A percentile compares a stretch with the other conserved stretches of the same genome.
Evolutionary conservation across 2,113 vertebrate species (phyloP).

Genomic region (Rousettus leschenaultii): DNA sequence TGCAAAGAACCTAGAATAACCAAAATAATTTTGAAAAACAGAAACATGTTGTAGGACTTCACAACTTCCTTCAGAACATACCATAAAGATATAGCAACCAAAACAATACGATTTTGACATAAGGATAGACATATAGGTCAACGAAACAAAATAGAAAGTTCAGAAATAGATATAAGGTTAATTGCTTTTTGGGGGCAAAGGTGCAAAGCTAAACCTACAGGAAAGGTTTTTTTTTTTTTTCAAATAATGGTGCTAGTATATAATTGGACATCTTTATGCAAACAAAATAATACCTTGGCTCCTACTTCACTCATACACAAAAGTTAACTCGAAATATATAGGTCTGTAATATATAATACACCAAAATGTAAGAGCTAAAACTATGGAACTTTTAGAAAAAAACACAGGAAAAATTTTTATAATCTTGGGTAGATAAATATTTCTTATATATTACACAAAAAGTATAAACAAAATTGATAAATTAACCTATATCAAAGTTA

Average conservation of each 20-base stretch:
- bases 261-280: background rate
- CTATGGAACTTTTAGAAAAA: background rate
- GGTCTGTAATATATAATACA: background rate
- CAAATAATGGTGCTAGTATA: background rate
- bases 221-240: background rate
- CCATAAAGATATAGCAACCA: background rate
- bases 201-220: background rate
- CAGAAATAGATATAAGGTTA: background rate
- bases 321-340: background rate
- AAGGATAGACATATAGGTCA: background rate
- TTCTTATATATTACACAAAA: background rate
- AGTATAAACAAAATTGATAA: background rate
- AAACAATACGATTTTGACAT: background rate
- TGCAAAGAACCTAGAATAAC: background rate
- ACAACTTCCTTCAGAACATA: background rate
- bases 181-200: background rate
- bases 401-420: background rate
- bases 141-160: background rate
- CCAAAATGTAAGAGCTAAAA: background rate
- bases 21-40: background rate
- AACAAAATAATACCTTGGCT: background rate
- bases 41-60: background rate
- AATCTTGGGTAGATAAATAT: background rate
- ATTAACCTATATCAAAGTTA: constrained; percentile 17
- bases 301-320: background rate